These are phyloP conservation scores for Ascidia mentula DNA, from an alignment of 23 tunicate species.

Conservation along the genomic window DNA sequence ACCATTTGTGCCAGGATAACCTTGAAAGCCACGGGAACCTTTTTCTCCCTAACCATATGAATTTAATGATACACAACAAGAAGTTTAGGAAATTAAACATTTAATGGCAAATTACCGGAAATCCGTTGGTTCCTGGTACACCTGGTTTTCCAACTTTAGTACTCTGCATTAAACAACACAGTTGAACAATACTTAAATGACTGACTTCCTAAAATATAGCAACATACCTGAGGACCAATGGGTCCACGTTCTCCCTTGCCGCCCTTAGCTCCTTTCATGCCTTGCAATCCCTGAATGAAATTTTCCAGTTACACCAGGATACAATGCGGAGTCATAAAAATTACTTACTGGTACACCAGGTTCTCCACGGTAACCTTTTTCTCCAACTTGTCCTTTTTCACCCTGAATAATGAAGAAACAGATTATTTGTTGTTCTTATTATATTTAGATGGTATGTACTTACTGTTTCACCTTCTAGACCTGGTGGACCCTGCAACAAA, in stretches of 20 bases:
- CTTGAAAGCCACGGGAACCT: constrained; percentile 20
- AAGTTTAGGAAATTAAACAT: neutral
- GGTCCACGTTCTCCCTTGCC: constrained; percentile 77
- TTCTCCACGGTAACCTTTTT: constrained; percentile 49
- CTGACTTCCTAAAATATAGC: neutral
- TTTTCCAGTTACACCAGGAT: neutral
- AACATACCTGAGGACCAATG: constrained; percentile 65
- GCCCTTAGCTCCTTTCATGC: constrained; percentile 73
- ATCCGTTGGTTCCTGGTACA: constrained; percentile 80
- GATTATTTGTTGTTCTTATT: no score
- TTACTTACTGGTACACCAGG: constrained; percentile 28
- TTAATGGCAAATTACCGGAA: constrained; percentile 55
- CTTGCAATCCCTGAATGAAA: constrained; percentile 44
- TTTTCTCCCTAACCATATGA: constrained; percentile 35
- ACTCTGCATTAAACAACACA: constrained; percentile 34
- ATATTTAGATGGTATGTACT: no score
- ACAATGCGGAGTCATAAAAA: neutral
- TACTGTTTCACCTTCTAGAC: constrained; percentile 18
- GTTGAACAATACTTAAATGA: neutral
- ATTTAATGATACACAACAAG: neutral
- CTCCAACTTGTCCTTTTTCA: constrained; percentile 60
- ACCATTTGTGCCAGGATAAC: constrained; percentile 24
- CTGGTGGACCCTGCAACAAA: constrained; percentile 28
- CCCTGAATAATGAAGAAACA: constrained; percentile 38
- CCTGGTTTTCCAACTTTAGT: constrained; percentile 92